Conservation (phyloP, 2,797 vertebrate genomes). For the Odontamblyopus rebecca region DNA sequence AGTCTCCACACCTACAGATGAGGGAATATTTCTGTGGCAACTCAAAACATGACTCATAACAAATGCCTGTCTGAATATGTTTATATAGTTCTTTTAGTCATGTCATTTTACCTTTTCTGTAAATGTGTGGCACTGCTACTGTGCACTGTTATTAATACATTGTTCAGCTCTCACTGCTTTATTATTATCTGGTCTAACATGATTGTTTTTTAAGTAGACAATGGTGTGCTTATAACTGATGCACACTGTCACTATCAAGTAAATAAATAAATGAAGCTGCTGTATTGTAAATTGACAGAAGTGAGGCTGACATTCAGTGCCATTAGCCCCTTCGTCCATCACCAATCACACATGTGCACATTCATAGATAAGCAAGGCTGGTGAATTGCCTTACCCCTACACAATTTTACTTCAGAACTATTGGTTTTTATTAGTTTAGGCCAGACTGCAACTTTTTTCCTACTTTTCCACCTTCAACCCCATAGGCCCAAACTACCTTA, state of each 20-base stretch:
- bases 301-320: neutral
- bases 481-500: constrained; percentile 27
- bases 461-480: constrained; percentile 21
- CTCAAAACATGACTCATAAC: no score
- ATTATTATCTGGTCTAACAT: no score
- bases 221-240: no score
- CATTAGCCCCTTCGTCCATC: neutral
- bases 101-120: no score
- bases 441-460: constrained; percentile 8
- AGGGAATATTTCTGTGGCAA: neutral
- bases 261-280: neutral
- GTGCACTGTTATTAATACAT: no score
- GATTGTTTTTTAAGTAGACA: no score
- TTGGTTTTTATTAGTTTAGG: no score
- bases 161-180: no score
- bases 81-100: no score
- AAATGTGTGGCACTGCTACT: no score
- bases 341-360: neutral
- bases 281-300: neutral
- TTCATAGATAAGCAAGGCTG: neutral
- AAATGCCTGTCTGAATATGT: no score
- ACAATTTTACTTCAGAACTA: neutral
- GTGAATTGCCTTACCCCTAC: neutral
- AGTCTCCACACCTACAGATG: neutral
- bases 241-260: no score